Evolutionary conservation across 2,888 invertebrate genomes (phyloP), one percentile per base, ranked within the genome.

Genomic region (Drosophila subquinaria): DNA sequence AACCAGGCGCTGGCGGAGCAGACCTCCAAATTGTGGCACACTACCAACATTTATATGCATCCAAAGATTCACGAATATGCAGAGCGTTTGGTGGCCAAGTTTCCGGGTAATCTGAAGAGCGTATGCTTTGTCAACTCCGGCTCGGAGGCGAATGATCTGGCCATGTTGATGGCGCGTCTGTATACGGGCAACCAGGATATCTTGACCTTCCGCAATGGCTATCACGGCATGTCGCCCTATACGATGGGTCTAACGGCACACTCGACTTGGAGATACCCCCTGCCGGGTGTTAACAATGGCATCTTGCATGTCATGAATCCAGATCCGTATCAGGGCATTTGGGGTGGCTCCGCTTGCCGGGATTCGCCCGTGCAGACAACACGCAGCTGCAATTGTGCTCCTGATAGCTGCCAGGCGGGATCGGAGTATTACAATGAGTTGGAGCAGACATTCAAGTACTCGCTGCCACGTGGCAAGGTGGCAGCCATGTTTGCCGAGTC

Each of bases 61-160:
- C 96, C 97, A 5, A 96, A 95, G 91, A 95, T 99, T 67, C 97
- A 98, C 82, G 97, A 98, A 92, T 99, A 98, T 92, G 96, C 97
- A 0, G 95, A 96, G 88, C 96, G 96, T 89, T 94, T 99, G 63
- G 94, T 95, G 0, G 93, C 94, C 0, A 98, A 96, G 90, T 93
- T 99, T 73, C 98, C 99, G 0, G 96, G 95, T 9, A 95, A 97
- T 82, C 94, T 99, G 38, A 98, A 97, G 93, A 97, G 97, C 30
- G 97, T 97, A 2, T 98, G 98, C 91, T 95, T 99, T 84, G 97
- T 98, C 1, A 99, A 99, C 93, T 99, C 98, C 88, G 99, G 99
- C 0, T 97, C 98, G 5, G 99, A 99, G 93, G 99, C 99, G 0
- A 99, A 99, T 90, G 99, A 99, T 92, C 93, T 99, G 66, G 99